Percentiles rank a stretch among this genome's conserved stretches.
phyloP scores from a whole-genome alignment of 2,888 invertebrate genomes.

The Linhomoeus sp. region DNA sequence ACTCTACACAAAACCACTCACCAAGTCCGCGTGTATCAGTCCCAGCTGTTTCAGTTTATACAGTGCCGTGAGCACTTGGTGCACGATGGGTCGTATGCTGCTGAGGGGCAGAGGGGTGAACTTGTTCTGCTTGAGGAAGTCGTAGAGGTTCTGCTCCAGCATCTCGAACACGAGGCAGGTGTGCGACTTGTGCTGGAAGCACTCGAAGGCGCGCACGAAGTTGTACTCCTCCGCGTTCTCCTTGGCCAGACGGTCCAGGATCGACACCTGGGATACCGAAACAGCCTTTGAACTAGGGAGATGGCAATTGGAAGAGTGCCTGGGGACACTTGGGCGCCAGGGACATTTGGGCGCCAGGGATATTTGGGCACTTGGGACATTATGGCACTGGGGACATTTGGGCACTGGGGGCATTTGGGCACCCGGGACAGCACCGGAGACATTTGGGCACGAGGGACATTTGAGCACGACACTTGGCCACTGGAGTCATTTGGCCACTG shows the following conservation, averaged over 20 bases:
- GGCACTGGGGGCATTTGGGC: background rate
- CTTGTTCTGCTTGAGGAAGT: constrained; percentile 98
- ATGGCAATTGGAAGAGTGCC: no score
- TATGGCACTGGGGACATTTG: no score
- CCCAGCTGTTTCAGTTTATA: constrained; percentile 75
- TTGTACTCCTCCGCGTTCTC: constrained; percentile 99
- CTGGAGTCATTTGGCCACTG: no score
- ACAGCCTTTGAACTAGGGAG: no score
- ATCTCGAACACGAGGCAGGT: constrained; percentile 99
- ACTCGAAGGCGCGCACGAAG: constrained; percentile 98
- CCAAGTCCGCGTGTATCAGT: constrained; percentile 95
- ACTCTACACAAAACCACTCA: no score
- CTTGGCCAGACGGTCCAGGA: constrained; percentile 42
- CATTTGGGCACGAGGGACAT: background rate
- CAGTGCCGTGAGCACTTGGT: constrained; percentile 65
- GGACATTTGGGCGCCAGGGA: no score
- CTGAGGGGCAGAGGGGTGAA: constrained; percentile 94
- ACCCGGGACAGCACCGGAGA: background rate
- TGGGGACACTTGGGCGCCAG: no score
- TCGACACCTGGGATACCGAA: constrained; percentile 10
- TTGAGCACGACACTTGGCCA: no score
- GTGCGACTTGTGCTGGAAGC: constrained; percentile 98
- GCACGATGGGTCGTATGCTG: constrained; percentile 92
- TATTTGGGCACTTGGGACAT: no score
- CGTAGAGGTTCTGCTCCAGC: constrained; percentile 98